Base-by-base conservation (phyloP, 2,888 invertebrate genomes). In the Pristionchus fissidentatus region DNA sequence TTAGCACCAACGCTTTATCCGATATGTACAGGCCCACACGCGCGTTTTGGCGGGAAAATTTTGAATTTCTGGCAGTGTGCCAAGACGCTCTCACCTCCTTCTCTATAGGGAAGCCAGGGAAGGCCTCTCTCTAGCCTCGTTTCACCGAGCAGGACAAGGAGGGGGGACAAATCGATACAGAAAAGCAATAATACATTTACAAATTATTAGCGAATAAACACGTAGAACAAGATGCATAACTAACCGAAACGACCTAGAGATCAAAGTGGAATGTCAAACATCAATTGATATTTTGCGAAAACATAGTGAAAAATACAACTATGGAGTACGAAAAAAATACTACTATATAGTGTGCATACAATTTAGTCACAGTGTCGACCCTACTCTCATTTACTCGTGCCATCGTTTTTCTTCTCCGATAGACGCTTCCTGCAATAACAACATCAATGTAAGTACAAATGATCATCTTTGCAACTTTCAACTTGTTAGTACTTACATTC, bases 211-310 rank as follows among this genome's bases (percentile, higher is more conserved):
- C 32, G 49, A 32, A n/a, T 19, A 77, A 26, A 41, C 70, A 70
- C 70, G 70, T 43, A 26, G 26, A 70, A 13, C 19, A n/a, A 41
- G 26, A 26, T 43, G n/a, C 26, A 15, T n/a, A 19, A 66, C 70
- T 41, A 38, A 66, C 62, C 62, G 13, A 38, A 66, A 38, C 22
- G 32, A 66, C 3, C 15, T 38, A 66, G 62, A 66, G 62, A 66
- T 66, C 62, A 66, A 38, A 66, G 38, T 66, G n/a, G n/a, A n/a
- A n/a, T n/a, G n/a, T n/a, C 29, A 66, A 66, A 38, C 62, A 66
- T 38, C 62, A 22, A 70, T 43, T 41, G 62, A 41, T 8, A 66
- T n/a, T 35, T 29, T 1, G n/a, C 41, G 19, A 22, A 41, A 26
- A 70, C 1, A 43, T 38, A 41, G 43, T 10, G 2, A 66, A 1